Conservation (phyloP, 2,888 invertebrate species). For the Rotaria sp. region DNA sequence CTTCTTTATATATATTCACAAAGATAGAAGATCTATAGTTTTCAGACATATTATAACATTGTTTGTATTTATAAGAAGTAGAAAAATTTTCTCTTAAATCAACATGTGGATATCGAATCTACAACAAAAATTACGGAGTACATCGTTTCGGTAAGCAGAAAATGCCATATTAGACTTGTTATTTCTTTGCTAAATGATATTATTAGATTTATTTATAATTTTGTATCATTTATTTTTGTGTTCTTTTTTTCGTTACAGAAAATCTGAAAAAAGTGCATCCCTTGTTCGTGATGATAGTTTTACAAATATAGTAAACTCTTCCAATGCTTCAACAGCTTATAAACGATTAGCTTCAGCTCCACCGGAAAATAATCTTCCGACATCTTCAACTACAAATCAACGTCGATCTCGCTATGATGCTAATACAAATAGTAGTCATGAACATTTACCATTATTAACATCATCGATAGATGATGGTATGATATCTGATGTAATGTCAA, state of each 20-base stretch:
- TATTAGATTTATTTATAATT: background rate
- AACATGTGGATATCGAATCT: background rate
- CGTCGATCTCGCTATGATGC: conserved; percentile 6
- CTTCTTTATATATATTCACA: background rate
- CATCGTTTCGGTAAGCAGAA: background rate
- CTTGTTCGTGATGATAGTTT: conserved; percentile 31
- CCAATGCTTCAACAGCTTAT: background rate
- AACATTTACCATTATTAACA: background rate
- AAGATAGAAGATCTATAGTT: background rate
- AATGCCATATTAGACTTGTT: background rate
- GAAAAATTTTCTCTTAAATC: background rate
- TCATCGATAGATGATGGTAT: background rate
- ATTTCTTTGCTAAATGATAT: background rate
- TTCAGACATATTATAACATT: background rate
- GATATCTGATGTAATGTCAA: background rate
- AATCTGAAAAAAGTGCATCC: conserved; percentile 22
- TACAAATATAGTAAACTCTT: background rate
- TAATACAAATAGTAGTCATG: conserved; percentile 12
- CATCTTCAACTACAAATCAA: background rate
- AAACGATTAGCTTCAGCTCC: conserved; percentile 26
- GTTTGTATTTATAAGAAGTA: background rate
- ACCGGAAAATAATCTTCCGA: background rate
- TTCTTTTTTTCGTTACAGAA: background rate
- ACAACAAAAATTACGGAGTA: background rate
- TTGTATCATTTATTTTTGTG: background rate